Evolutionary conservation across 2,888 invertebrate genomes (phyloP).

Genomic region (Alsophila aescularia): DNA sequence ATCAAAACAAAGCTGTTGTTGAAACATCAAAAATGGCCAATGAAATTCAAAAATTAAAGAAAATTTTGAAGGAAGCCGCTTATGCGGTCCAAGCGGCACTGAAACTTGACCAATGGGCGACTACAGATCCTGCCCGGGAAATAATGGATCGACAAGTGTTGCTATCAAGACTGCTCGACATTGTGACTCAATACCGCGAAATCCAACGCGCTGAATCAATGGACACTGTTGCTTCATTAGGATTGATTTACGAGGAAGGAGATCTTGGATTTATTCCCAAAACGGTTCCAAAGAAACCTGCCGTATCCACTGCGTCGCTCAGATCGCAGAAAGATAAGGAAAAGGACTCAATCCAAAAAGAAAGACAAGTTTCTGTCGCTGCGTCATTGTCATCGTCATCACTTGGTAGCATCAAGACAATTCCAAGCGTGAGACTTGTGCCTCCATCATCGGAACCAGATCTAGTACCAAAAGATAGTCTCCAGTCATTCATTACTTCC

Average conservation of each 20-base stretch:
- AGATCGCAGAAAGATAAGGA: conserved; percentile 43
- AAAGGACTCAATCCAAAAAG: conserved; percentile 42
- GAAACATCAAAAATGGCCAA: conserved; percentile 76
- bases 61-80: conserved; percentile 86
- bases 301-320: conserved; percentile 36
- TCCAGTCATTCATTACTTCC: conserved; percentile 68
- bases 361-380: conserved; percentile 41
- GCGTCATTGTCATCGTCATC: conserved; percentile 51
- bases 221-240: conserved; percentile 77
- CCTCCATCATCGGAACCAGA: conserved; percentile 49
- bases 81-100: conserved; percentile 85
- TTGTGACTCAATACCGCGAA: conserved; percentile 75
- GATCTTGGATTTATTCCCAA: conserved; percentile 88
- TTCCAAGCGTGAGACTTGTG: conserved; percentile 66
- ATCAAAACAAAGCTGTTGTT: conserved; percentile 73
- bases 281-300: conserved; percentile 52
- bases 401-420: conserved; percentile 62
- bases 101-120: conserved; percentile 75
- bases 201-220: conserved; percentile 67
- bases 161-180: conserved; percentile 83
- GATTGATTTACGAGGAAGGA: conserved; percentile 85
- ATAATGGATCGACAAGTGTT: conserved; percentile 76
- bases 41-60: conserved; percentile 82
- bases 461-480: conserved; percentile 58
- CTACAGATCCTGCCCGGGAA: conserved; percentile 61